Base-by-base conservation (phyloP, 1,140 invertebrate species). In the Acromyrmex charruanus region DNA sequence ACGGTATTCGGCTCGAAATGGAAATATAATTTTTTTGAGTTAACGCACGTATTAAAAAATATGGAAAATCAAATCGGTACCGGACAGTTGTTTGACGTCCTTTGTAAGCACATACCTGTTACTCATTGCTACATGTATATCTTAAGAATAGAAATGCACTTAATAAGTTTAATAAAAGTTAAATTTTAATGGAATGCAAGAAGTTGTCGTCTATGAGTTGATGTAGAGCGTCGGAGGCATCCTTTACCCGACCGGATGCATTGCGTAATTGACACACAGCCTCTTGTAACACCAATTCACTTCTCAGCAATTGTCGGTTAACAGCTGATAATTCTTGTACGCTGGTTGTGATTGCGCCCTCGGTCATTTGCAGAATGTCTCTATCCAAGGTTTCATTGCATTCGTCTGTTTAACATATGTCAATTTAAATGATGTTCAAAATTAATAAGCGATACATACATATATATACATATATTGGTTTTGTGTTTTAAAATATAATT, bases 221-320 rank as follows among this genome's bases (percentile, higher is more conserved):
- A 77, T 89, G 91, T 74, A 95, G 86, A 61, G 89, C 86, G 77
- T 91, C 92, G 31, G 92, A 93, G 35, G 92, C 85, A 68, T 94
- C 92, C 61, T 85, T 91, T 65, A 92, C 91, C 82, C 90, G 91
- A 80, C 84, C 90, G 18, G 93, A 92, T 6, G 94, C 93, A 7
- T 86, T 89, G n/a, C 93, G 92, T 31, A 95, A 87, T 88, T 95
- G 94, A 79, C 90, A 93, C 18, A 92, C 93, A 77, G 94, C 94
- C 81, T 95, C 95, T 91, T 95, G 95, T 69, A 95, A 88, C 18
- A 93, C 91, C 31, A 95, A 77, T 91, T 95, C 94, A 85, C 93
- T 95, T 87, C 92, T 94, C n/a, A 95, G 77, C 71, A 95, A 87
- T 87, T 95, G 94, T 77, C 91, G 92, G 88, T 95, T 95, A n/a